phyloP scores from a whole-genome alignment of 2,113 vertebrate species.

The Colius striatus region DNA sequence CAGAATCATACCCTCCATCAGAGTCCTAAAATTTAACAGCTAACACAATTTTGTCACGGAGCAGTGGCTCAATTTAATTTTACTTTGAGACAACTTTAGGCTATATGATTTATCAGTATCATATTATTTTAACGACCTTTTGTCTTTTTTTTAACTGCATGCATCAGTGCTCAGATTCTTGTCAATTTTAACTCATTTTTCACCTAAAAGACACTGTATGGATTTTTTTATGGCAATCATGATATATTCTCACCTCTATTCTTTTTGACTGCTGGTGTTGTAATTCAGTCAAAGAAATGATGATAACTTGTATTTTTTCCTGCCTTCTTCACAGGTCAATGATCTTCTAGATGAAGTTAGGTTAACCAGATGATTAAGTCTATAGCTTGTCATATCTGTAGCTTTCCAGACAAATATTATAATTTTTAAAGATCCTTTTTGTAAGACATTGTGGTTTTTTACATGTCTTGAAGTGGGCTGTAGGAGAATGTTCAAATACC shows the following conservation, averaged over 20 bases:
- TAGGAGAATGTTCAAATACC: neutral
- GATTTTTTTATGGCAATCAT: neutral
- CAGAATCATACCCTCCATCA: neutral
- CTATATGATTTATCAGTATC: neutral
- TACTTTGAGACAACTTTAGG: neutral
- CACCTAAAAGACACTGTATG: neutral
- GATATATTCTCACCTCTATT: neutral
- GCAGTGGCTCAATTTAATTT: slow-evolving; percentile 6
- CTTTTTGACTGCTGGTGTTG: neutral
- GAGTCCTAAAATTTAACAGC: slow-evolving; percentile 1
- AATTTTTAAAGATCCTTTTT: neutral
- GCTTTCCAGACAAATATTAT: neutral
- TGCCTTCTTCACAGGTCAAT: neutral
- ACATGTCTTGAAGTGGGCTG: neutral
- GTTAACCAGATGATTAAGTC: neutral
- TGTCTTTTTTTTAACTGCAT: neutral
- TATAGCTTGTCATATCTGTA: neutral
- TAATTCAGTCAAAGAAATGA: neutral
- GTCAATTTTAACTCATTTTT: slow-evolving; percentile 4
- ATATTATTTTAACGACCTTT: slow-evolving; percentile 24
- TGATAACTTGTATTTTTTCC: neutral
- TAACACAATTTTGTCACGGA: neutral
- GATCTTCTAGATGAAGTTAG: neutral
- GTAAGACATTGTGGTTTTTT: neutral
- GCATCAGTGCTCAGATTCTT: neutral